Evolutionary conservation across 1,140 invertebrate genomes (phyloP).

Genomic region (Zaprionus capensis): DNA sequence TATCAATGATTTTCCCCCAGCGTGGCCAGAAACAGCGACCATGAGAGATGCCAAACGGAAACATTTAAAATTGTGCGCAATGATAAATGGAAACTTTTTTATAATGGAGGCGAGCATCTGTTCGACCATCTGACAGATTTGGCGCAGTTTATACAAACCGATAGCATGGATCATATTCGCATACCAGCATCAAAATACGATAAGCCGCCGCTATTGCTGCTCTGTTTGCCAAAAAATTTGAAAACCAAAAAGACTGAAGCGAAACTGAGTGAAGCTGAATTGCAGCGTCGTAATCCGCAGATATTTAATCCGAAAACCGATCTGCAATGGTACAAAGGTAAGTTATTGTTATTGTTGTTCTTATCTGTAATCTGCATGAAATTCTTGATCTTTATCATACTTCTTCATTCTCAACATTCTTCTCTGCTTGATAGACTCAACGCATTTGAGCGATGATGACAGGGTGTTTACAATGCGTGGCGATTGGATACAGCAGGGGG

Average conservation of each 20-base stretch:
- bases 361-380: not conserved
- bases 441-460: constrained; percentile 86
- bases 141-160: constrained; percentile 67
- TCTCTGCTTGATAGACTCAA: constrained; percentile 85
- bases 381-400: not conserved
- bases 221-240: constrained; percentile 86
- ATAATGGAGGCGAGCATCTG: constrained; percentile 43
- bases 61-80: constrained; percentile 87
- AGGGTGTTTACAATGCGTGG: constrained; percentile 88
- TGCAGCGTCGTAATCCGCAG: constrained; percentile 70
- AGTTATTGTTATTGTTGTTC: constrained; percentile 29
- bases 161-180: constrained; percentile 79
- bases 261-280: constrained; percentile 69
- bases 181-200: constrained; percentile 94
- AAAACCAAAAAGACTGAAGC: constrained; percentile 81
- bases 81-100: constrained; percentile 60
- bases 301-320: constrained; percentile 85
- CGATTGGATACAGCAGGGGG: constrained; percentile 87
- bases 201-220: constrained; percentile 88
- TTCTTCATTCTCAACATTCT: not conserved
- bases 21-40: constrained; percentile 46
- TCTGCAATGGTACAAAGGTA: constrained; percentile 88
- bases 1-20: constrained; percentile 18
- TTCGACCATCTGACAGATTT: constrained; percentile 65
- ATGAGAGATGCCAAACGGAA: constrained; percentile 86